Conservation (phyloP, 2,888 invertebrate species). For the Orthosia gracilis region DNA sequence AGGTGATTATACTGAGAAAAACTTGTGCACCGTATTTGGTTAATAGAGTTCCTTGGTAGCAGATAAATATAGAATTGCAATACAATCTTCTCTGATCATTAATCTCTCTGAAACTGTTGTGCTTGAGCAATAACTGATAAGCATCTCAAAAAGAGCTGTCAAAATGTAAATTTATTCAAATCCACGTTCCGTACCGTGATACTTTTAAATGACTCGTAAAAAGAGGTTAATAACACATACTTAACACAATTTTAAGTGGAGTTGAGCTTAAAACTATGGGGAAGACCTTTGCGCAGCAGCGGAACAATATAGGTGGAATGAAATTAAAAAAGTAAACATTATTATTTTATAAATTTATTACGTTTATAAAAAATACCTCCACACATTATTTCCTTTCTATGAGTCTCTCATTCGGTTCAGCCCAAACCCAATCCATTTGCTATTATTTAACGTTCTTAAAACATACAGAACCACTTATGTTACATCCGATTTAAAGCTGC, state of each 20-base stretch:
- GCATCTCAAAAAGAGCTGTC: background rate
- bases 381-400: too few relatives aligned
- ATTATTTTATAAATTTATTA: too few relatives aligned
- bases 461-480: background rate
- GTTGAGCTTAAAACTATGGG: too few relatives aligned
- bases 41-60: background rate
- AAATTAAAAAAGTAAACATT: too few relatives aligned
- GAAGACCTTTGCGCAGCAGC: too few relatives aligned
- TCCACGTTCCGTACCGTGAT: background rate
- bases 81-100: background rate
- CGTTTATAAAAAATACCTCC: too few relatives aligned
- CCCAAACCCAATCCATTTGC: too few relatives aligned
- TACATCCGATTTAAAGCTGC: background rate
- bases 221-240: too few relatives aligned
- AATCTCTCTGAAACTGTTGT: conserved; percentile 3
- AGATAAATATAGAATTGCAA: background rate
- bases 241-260: too few relatives aligned
- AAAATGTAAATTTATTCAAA: background rate
- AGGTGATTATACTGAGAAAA: conserved; percentile 35
- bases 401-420: too few relatives aligned
- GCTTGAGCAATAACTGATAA: background rate
- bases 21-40: conserved; percentile 16
- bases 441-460: too few relatives aligned
- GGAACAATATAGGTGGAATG: too few relatives aligned
- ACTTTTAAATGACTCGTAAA: background rate